Base-by-base conservation (phyloP, 2,113 vertebrate genomes). In the Solenodon paradoxus region DNA sequence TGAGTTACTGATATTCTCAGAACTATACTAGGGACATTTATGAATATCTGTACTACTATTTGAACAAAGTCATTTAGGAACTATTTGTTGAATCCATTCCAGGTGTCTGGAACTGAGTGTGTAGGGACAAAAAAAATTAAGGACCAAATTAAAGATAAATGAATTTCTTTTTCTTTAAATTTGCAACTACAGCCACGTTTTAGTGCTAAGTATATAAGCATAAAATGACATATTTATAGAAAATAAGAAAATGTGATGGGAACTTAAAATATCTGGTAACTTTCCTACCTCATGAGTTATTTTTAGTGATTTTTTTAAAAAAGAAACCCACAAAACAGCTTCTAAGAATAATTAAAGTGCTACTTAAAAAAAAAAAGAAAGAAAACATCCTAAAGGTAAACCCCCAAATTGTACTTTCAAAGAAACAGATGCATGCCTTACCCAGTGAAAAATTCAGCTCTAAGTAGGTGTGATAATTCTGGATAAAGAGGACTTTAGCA, bases 161-260 rank as follows among this genome's bases (percentile, higher is more conserved):
- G 12, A 5, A n/a, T 86, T 82, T 92, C 66, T 64, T 79, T 94
- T 83, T 63, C 64, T 92, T 97, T 69, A 84, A 90, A 79, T 55
- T 47, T 80, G 47, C 32, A 64, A 69, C 38, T 24, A 51, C n/a
- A 59, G 16, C 61, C 53, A n/a, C 59, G 71, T 55, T 74, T 69
- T 75, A 42, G 75, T 68, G 55, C 49, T 19, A 93, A 51, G 4
- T 32, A 12, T 53, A 19, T 79, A 45, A 63, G 47, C 7, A 16
- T 30, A 38, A 1, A 17, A 28, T 30, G n/a, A 30, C 7, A 38
- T 17, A 66, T 30, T 81, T 78, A 28, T 6, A 72, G 32, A 75
- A 57, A 77, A 95, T 20, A 38, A 90, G 9, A 72, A 86, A 75
- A 45, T 12, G 15, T 32, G 57, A 77, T 24, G 16, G 57, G 38